A percentile compares a stretch with the other conserved stretches of the same genome.
phyloP scores from a whole-genome alignment of 2,888 invertebrate genomes.

The Troides oblongomaculatus region DNA sequence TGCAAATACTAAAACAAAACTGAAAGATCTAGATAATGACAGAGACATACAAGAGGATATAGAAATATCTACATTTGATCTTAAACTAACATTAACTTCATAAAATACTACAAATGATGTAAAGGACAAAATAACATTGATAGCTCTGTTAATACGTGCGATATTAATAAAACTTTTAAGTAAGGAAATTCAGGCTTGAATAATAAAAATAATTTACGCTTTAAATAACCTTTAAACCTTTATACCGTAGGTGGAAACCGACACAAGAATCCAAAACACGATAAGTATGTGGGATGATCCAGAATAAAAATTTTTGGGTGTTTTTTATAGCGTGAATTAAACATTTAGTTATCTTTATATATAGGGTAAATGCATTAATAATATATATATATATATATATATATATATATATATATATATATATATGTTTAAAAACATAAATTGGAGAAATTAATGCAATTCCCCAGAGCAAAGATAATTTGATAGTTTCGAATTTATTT shows the following conservation, averaged over 20 bases:
- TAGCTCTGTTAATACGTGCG: too few species aligned
- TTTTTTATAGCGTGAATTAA: conserved; percentile 12
- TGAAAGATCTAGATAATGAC: too few species aligned
- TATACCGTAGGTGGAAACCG: conserved; percentile 53
- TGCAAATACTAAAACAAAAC: too few species aligned
- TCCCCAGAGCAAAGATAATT: neutral
- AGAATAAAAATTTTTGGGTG: conserved; percentile 25
- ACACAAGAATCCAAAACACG: conserved; percentile 44
- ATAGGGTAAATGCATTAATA: conserved; percentile 11
- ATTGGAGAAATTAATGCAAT: conserved; percentile 15
- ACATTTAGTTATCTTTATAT: neutral
- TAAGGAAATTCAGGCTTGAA: too few species aligned
- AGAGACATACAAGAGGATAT: too few species aligned
- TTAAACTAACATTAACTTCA: too few species aligned
- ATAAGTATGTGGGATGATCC: conserved; percentile 53
- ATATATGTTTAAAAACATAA: neutral
- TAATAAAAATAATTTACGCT: neutral
- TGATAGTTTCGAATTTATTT: neutral
- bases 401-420: too few species aligned
- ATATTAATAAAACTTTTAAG: too few species aligned
- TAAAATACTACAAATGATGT: neutral
- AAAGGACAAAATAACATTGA: neutral
- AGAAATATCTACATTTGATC: too few species aligned
- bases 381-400: too few species aligned
- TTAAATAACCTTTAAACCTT: conserved; percentile 43